phyloP scores from a whole-genome alignment of 2,888 invertebrate genomes.

The Mythimna albipuncta region DNA sequence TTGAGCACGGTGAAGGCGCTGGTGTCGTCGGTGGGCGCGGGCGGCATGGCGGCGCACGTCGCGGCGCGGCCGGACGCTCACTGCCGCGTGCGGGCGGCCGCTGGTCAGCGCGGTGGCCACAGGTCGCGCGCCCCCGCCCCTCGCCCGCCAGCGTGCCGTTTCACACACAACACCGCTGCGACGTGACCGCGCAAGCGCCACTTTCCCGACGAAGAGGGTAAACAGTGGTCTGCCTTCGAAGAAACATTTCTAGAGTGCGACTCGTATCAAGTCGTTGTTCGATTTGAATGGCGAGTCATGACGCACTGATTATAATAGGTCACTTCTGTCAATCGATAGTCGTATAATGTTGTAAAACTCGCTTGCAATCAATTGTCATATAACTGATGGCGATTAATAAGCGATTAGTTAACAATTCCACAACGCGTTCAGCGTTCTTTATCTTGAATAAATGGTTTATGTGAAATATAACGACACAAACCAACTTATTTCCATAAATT shows the following conservation, averaged over 20 bases:
- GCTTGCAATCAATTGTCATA: slow-evolving; percentile 16
- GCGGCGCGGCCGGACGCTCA: slow-evolving; percentile 54
- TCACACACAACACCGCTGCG: slow-evolving; percentile 62
- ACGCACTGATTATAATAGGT: slow-evolving; percentile 40
- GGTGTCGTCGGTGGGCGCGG: slow-evolving; percentile 72
- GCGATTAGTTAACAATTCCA: not conserved
- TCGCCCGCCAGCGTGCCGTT: not conserved
- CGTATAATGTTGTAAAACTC: slow-evolving; percentile 16
- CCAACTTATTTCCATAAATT: not conserved
- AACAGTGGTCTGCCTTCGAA: slow-evolving; percentile 56
- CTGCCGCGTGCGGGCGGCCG: slow-evolving; percentile 64
- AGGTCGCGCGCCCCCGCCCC: slow-evolving; percentile 30
- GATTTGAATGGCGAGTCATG: slow-evolving; percentile 46
- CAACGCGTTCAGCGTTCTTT: not conserved
- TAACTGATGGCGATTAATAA: not conserved
- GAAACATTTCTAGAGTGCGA: slow-evolving; percentile 40
- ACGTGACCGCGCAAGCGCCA: slow-evolving; percentile 78
- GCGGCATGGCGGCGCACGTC: slow-evolving; percentile 76
- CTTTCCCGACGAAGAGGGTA: slow-evolving; percentile 62
- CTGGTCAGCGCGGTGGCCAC: slow-evolving; percentile 66
- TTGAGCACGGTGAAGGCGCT: slow-evolving; percentile 80
- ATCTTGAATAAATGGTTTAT: not conserved
- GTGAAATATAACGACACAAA: not conserved
- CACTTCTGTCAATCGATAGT: slow-evolving; percentile 44
- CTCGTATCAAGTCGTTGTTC: slow-evolving; percentile 34